These are phyloP conservation scores for Aplocera efformata DNA, from an alignment of 2,888 invertebrate genomes.

Conservation along the genomic window DNA sequence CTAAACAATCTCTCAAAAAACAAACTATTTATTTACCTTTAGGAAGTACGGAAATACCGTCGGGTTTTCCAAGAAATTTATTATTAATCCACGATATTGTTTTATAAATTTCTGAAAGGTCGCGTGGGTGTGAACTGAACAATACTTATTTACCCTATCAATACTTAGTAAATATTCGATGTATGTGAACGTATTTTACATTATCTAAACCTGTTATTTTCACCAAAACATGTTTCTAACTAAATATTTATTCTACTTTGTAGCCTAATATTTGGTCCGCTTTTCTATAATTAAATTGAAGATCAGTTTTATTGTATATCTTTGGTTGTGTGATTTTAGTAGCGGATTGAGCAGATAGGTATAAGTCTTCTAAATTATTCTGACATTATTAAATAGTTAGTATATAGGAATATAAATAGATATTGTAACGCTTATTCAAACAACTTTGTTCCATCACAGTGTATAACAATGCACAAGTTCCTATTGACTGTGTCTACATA, in stretches of 20 bases:
- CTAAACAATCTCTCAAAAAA: constrained; percentile 2
- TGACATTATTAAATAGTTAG: too few relatives aligned
- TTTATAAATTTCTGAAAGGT: constrained; percentile 19
- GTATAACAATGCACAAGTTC: background rate
- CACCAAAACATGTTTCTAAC: background rate
- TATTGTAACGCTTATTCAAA: too few relatives aligned
- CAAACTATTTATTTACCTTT: constrained; percentile 1
- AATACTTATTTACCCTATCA: constrained; percentile 23
- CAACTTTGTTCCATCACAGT: too few relatives aligned
- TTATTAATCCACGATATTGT: constrained; percentile 18
- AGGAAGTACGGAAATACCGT: constrained; percentile 22
- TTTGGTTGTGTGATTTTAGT: too few relatives aligned
- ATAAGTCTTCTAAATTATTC: too few relatives aligned
- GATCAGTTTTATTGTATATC: too few relatives aligned
- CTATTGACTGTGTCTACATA: background rate
- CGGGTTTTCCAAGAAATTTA: constrained; percentile 22
- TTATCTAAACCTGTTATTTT: background rate
- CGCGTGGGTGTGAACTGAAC: constrained; percentile 22
- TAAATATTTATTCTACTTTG: constrained; percentile 2
- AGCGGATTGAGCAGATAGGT: too few relatives aligned
- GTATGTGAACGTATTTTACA: constrained; percentile 15
- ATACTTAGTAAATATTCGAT: constrained; percentile 25
- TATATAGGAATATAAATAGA: too few relatives aligned
- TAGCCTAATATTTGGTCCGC: background rate
- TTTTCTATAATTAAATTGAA: too few relatives aligned